Evolutionary conservation across 2,888 invertebrate species (phyloP), one percentile per base, ranked within the genome.

Genomic region (Drosophila koepferae): DNA sequence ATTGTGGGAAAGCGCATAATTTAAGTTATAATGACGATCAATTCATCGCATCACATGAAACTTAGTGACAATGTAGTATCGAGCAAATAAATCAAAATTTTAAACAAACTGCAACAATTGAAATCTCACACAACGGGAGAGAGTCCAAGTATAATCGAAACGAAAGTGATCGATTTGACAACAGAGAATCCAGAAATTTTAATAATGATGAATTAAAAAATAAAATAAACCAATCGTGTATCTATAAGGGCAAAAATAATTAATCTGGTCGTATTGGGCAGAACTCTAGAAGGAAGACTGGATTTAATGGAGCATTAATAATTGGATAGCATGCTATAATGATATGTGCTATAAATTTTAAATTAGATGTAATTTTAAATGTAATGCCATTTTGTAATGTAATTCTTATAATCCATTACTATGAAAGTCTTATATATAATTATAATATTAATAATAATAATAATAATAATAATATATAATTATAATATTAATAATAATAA

Each of bases 51-150:
- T 71, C 74, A 71, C 54, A 69, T 64, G 54, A 40, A 60, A 53
- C 70, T 71, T 68, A 66, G 36, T 68, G 71, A 48, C 38, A 71
- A 74, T 53, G 54, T 64, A 49, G 66, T 59, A 40, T 54, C 71
- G 70, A 41, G 43, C 41, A 28, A 74, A 80, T 56, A 70, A 79
- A 12, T 40, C 20, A 66, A 66, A 72, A 60, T 65, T 36, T 28
- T 43, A 75, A 64, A 54, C 43, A 60, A 23, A 38, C 58, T 10
- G 70, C 48, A 56, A 28, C 51, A 44, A 51, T 43, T 38, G 70
- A 60, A 20, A 48, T 58, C 14, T 64, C 41, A 34, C 23, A 44
- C 40, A 59, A 40, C 40, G 54, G 63, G 4, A 48, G 38, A 51
- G 55, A 66, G 34, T 46, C 43, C 3, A 63, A 60, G 20, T 36